Evolutionary conservation across 2,888 invertebrate genomes (phyloP).

Genomic region (Allolobophora icterica): DNA sequence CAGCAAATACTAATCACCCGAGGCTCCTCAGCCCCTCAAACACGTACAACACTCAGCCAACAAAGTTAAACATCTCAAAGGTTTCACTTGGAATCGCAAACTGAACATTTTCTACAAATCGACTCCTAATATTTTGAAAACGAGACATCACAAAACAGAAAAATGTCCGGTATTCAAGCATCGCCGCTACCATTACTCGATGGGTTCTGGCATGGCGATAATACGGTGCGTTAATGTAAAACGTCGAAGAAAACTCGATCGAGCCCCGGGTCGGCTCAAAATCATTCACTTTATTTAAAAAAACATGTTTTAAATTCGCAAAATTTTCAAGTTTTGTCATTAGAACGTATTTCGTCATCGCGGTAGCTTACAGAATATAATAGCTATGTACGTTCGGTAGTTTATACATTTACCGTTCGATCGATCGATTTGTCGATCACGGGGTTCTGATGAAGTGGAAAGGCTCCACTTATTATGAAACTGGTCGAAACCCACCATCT

Average conservation of each 20-base stretch:
- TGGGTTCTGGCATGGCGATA: neutral
- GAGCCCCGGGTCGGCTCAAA: neutral
- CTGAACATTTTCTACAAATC: neutral
- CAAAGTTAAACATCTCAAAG: neutral
- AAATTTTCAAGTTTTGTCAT: neutral
- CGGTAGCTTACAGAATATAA: neutral
- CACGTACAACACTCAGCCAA: neutral
- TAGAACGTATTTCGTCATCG: neutral
- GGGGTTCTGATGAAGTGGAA: neutral
- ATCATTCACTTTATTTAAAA: neutral
- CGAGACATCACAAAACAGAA: neutral
- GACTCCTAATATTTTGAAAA: neutral
- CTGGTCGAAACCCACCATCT: neutral
- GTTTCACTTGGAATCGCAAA: neutral
- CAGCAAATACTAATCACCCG: neutral
- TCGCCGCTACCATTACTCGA: neutral
- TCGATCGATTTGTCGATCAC: constrained; percentile 17
- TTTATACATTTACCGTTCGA: neutral
- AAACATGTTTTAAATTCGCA: neutral
- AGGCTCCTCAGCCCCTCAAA: neutral
- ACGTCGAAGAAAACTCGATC: neutral
- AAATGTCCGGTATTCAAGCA: neutral
- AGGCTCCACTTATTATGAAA: neutral
- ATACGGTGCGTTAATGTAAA: constrained; percentile 10
- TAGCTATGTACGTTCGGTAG: neutral